These are phyloP conservation scores for Brachionus sp. DNA, from an alignment of 1,140 invertebrate species.

Conservation along the genomic window DNA sequence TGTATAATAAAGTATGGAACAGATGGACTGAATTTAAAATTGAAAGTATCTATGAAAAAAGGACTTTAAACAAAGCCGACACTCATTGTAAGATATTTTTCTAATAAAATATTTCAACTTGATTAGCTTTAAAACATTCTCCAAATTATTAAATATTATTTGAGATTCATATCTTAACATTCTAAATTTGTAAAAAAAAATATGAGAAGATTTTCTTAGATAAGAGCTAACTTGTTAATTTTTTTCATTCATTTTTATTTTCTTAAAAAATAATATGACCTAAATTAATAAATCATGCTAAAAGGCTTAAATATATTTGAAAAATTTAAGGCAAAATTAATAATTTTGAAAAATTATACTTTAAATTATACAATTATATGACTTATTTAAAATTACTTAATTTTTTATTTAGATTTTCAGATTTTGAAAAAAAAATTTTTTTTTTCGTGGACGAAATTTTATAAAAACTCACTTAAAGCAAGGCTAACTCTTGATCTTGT, in stretches of 20 bases:
- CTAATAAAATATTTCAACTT: too few species aligned
- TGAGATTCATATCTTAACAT: too few species aligned
- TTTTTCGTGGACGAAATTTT: not conserved
- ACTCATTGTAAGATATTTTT: not conserved
- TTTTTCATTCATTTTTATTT: too few species aligned
- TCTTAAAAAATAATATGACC: not conserved
- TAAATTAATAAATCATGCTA: not conserved
- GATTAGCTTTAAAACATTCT: too few species aligned
- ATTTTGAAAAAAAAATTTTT: not conserved
- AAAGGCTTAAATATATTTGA: not conserved
- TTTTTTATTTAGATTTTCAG: not conserved
- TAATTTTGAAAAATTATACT: not conserved
- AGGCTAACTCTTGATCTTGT: not conserved
- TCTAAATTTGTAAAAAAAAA: too few species aligned
- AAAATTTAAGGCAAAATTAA: too few species aligned
- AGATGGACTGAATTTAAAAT: constrained; percentile 2
- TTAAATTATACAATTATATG: too few species aligned
- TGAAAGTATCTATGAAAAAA: not conserved
- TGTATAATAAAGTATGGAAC: constrained; percentile 17
- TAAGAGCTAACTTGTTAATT: too few species aligned
- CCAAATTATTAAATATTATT: too few species aligned
- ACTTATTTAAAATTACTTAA: not conserved
- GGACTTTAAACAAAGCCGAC: not conserved
- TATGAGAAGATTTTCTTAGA: too few species aligned
- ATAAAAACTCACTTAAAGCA: not conserved